A percentile compares a stretch with the other conserved stretches of the same genome.
Evolutionary conservation across 1,140 invertebrate species (phyloP).

Genomic region (Hormaphis cornu): DNA sequence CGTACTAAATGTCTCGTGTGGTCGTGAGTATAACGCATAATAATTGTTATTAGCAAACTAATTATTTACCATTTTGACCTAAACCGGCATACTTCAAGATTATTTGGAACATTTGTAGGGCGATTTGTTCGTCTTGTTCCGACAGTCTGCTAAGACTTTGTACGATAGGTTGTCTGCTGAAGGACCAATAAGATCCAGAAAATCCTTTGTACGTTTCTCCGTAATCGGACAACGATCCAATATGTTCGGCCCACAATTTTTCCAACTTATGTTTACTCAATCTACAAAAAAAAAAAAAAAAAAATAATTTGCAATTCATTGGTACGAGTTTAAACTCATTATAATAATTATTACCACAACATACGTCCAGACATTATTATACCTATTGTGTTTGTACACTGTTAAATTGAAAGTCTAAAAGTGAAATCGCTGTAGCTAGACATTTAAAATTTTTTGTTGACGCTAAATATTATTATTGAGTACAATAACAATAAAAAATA

Average conservation of each 20-base stretch:
- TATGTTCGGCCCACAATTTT: slow-evolving; percentile 67
- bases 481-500: too few species aligned
- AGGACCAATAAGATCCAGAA: slow-evolving; percentile 80
- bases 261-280: slow-evolving; percentile 80
- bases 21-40: too few species aligned
- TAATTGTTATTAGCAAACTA: background rate
- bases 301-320: background rate
- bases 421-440: too few species aligned
- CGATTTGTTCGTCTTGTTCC: slow-evolving; percentile 77
- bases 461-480: too few species aligned
- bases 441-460: too few species aligned
- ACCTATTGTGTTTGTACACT: too few species aligned
- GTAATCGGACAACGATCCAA: slow-evolving; percentile 52
- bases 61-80: slow-evolving; percentile 61
- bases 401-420: too few species aligned
- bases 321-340: background rate
- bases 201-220: slow-evolving; percentile 82
- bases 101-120: slow-evolving; percentile 67
- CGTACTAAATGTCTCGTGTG: too few species aligned
- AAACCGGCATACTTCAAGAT: slow-evolving; percentile 73
- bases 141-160: slow-evolving; percentile 73
- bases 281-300: slow-evolving; percentile 43
- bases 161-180: slow-evolving; percentile 64
- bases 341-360: too few species aligned
- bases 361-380: too few species aligned